Percentiles rank a stretch among this genome's conserved stretches.
These are phyloP conservation scores for Thoracochromis brauschi DNA, from an alignment of 2,113 vertebrate genomes.

Conservation along the genomic window DNA sequence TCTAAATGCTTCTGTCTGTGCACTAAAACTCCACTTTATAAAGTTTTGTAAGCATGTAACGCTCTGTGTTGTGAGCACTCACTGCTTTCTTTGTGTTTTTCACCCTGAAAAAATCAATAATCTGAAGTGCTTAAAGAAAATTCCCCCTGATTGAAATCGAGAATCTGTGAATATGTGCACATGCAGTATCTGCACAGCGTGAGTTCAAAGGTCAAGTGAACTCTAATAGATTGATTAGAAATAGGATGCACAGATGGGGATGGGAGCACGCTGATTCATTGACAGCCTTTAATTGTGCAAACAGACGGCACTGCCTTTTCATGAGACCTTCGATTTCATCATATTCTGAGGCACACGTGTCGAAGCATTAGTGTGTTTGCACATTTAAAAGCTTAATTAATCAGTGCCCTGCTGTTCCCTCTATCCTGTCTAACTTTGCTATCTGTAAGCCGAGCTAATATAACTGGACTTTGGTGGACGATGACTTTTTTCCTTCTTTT, in stretches of 20 bases:
- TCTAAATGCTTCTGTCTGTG: neutral
- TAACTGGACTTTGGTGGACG: neutral
- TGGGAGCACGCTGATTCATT: neutral
- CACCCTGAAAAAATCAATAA: neutral
- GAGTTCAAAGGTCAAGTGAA: neutral
- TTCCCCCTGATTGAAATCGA: rapidly evolving
- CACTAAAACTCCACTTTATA: too few relatives aligned
- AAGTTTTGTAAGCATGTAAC: neutral
- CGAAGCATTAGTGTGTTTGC: neutral
- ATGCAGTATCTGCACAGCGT: neutral
- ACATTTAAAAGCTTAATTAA: neutral
- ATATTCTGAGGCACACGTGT: neutral
- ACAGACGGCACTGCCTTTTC: neutral
- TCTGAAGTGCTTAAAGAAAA: neutral
- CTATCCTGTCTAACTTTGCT: neutral
- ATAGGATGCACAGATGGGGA: neutral
- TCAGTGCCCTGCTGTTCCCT: neutral
- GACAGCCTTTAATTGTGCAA: neutral
- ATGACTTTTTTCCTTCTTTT: neutral
- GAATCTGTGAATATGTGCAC: neutral
- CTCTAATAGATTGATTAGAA: neutral
- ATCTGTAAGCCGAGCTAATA: neutral
- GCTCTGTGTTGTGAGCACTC: neutral
- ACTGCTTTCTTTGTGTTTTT: neutral
- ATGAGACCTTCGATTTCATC: neutral